A percentile compares a stretch with the other conserved stretches of the same genome.
Conservation (phyloP, 2,113 vertebrate species). For the Etheostoma spectabile region DNA sequence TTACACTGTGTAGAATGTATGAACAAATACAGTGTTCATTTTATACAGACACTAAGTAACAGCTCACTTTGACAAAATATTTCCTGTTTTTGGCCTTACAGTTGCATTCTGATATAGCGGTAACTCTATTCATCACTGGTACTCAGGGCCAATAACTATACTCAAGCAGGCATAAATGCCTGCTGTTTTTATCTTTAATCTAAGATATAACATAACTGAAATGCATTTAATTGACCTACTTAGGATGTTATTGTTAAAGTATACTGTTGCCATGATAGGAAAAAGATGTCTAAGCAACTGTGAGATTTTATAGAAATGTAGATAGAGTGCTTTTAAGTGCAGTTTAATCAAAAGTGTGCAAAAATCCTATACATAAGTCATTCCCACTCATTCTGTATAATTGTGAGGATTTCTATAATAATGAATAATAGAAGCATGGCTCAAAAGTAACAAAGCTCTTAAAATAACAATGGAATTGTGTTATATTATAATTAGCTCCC, state of each 20-base stretch:
- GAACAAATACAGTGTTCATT: neutral
- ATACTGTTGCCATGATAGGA: neutral
- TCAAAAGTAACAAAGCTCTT: conserved; percentile 4
- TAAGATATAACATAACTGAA: neutral
- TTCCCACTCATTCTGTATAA: neutral
- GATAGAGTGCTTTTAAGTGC: neutral
- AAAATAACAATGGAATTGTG: neutral
- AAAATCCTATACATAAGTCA: neutral
- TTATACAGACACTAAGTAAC: neutral
- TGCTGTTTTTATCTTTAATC: neutral
- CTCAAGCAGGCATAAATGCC: neutral
- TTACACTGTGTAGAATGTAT: conserved; percentile 1
- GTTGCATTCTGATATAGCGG: neutral
- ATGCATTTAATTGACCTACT: conserved; percentile 30
- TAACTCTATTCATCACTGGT: neutral
- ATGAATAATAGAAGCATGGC: neutral
- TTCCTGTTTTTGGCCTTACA: neutral
- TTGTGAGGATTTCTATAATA: neutral
- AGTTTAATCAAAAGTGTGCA: neutral
- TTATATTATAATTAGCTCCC: neutral
- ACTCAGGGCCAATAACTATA: neutral
- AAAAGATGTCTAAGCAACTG: neutral
- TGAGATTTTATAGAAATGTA: conserved; percentile 6
- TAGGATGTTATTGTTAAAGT: neutral
- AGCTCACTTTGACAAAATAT: neutral